Percentiles rank a stretch among this genome's conserved stretches.
Conservation (phyloP, 35 echinoderm and acorn worm genomes). For the Anneissia japonica region DNA sequence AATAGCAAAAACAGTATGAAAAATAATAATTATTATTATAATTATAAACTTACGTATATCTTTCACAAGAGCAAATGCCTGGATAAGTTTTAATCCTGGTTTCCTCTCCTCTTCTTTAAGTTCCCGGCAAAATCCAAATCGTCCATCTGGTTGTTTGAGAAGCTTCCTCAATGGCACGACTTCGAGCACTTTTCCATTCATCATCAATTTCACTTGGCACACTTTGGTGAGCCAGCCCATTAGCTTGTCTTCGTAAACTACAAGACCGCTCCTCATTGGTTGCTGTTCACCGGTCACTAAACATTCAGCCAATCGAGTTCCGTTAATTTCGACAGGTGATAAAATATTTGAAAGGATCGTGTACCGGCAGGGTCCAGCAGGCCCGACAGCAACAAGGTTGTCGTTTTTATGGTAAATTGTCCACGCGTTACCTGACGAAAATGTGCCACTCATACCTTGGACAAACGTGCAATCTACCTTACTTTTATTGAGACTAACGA, state of each 20-base stretch:
- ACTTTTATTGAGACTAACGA: conserved; percentile 35
- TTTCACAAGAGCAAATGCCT: conserved; percentile 51
- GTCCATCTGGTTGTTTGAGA: conserved; percentile 64
- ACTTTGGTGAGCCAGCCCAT: conserved; percentile 42
- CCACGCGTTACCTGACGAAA: conserved; percentile 52
- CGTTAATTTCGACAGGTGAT: not conserved
- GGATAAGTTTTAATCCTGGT: conserved; percentile 56
- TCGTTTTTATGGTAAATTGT: conserved; percentile 31
- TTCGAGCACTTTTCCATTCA: conserved; percentile 34
- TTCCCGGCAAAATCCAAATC: conserved; percentile 61
- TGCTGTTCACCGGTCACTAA: conserved; percentile 44
- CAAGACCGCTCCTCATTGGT: conserved; percentile 26
- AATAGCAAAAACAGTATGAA: no score
- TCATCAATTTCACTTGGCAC: conserved; percentile 28
- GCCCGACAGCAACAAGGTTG: conserved; percentile 53
- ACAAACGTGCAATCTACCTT: conserved; percentile 38
- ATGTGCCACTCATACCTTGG: conserved; percentile 29
- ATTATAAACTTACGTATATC: conserved; percentile 43
- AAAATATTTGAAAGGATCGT: conserved; percentile 60
- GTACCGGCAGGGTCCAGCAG: conserved; percentile 52
- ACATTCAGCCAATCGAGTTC: not conserved
- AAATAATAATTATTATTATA: no score
- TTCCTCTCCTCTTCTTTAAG: conserved; percentile 57
- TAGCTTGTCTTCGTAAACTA: conserved; percentile 20
- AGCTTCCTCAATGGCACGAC: conserved; percentile 22